Base-by-base conservation (phyloP, 2,797 vertebrate species). In the Anguilla obscura region DNA sequence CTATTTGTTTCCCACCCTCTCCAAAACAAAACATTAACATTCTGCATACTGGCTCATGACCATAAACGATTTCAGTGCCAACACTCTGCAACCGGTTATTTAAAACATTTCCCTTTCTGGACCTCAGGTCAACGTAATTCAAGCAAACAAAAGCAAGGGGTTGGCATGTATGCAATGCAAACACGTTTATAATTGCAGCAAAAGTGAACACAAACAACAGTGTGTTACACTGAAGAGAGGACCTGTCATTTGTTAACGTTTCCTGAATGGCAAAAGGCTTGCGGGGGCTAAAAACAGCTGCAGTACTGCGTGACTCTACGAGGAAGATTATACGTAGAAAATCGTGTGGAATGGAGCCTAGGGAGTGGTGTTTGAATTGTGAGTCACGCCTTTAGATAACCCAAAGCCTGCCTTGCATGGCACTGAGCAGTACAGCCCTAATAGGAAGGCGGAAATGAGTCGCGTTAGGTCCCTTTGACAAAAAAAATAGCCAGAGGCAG, bases 1-100 rank as follows among this genome's bases (percentile, higher is more conserved):
- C 92, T 93, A 88, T 30, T 56, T 30, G 24, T 16, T 58, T 85
- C 27, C 27, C 58, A 30, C 33, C 16, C 27, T 16, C 50, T 30
- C 8, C 7, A 74, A 74, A 74, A 71, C 27, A 30, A 30, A 71
- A 71, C 69, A 74, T 74, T 36, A 12, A 30, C 10, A 50, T 8
- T 45, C 79, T 24, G 18, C 24, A 24, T n/a, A 50, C n/a, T 79
- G 12, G 33, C 69, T 24, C 7, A 33, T 48, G 79, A 82, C 6
- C 4, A 50, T 45, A 82, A 45, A 21, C 2, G 8, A 24, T 48
- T 82, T 82, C 40, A 82, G 45, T 82, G 40, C 45, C 1, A 82
- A n/a, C 40, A 76, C 16, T 80, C 40, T 50, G 24, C 7, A 50
- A 48, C 18, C 79, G 24, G 9, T 48, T 10, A 33, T 36, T 74